Conservation (phyloP, 2,888 invertebrate genomes). For the Dicyrtomina minuta region DNA sequence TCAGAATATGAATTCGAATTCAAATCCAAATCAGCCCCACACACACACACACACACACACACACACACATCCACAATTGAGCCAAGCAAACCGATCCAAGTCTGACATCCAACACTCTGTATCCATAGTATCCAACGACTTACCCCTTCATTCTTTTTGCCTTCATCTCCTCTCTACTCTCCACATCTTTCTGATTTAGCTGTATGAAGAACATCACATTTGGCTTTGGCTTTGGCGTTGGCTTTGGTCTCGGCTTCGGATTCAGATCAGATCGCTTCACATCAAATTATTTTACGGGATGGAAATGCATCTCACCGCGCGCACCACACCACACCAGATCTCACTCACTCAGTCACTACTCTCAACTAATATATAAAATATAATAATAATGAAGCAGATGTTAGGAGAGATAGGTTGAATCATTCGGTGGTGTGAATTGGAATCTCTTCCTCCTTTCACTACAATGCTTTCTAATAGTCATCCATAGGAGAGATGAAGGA, state of each 20-base stretch:
- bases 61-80: no score
- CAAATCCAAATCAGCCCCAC: background rate
- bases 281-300: constrained; percentile 1
- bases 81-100: no score
- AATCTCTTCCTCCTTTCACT: constrained; percentile 30
- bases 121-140: background rate
- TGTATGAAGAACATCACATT: background rate
- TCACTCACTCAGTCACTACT: background rate
- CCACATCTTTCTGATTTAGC: background rate
- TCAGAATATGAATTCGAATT: background rate
- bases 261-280: constrained; percentile 7
- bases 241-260: background rate
- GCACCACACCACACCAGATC: constrained; percentile 3
- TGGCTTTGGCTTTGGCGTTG: background rate
- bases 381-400: constrained; percentile 34
- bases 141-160: background rate
- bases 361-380: constrained; percentile 24
- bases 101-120: background rate
- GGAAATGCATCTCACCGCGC: background rate
- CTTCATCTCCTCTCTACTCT: background rate
- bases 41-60: background rate
- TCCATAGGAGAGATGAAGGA: background rate
- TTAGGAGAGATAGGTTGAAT: constrained; percentile 31
- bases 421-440: constrained; percentile 34
- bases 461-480: constrained; percentile 18